Evolutionary conservation across 2,888 invertebrate species (phyloP), one percentile per base, ranked within the genome.

Genomic region (Lasioglossum oenotherae): DNA sequence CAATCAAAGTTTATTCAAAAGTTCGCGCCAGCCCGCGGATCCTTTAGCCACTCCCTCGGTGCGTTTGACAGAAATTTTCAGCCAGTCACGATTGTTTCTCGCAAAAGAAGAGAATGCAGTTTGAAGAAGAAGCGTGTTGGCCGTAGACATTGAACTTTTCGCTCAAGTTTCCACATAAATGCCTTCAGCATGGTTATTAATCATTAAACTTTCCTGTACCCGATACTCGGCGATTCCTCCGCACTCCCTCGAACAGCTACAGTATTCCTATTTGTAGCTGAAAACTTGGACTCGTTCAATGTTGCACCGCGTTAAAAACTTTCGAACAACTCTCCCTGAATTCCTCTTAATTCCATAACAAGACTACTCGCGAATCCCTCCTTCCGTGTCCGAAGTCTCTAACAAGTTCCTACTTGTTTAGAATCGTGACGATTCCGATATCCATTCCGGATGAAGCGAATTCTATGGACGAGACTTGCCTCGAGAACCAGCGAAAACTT

Each of bases 1-100:
- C 81, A 69, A 80, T 72, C 82, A 77, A 87, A 84, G 89, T 89
- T 88, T 78, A 73, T 41, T 76, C 77, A 35, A 38, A 86, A 79
- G 69, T 77, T 74, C 38, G 64, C 31, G 31, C 27, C 27, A 16
- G 14, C 60, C 16, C 35, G n/a, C 14, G 12, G 5, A 71, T 23
- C 0, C 8, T 78, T 53, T 49, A n/a, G 2, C 44, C 67, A 4
- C 12, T 10, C 1, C 57, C n/a, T 1, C 6, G 72, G 38, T 49
- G 60, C 64, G 57, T 27, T 57, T 57, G 69, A 27, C 64, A 38
- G 60, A 69, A 71, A 85, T 85, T 71, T 16, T 60, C 16, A 14
- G 4, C 23, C 35, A 38, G 16, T 23, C 69, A 19, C 38, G 69
- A n/a, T 57, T 57, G 57, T 57, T n/a, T 57, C 57, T 10, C 4